phyloP scores from a whole-genome alignment of 1,140 invertebrate genomes.

The Phortica variegata region DNA sequence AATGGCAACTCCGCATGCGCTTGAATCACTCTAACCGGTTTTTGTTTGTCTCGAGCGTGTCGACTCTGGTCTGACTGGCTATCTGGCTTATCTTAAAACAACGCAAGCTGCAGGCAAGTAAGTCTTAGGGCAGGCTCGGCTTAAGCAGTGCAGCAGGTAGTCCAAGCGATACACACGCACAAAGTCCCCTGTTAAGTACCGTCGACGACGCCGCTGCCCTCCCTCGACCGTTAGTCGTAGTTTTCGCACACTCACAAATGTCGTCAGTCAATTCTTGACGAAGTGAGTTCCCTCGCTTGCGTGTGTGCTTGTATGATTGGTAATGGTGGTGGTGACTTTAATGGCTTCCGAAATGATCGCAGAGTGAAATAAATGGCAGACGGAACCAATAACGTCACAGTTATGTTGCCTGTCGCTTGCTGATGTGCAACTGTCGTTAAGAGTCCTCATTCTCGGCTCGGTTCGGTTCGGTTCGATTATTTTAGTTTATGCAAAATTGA shows the following conservation, averaged over 20 bases:
- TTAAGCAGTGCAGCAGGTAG: slow-evolving; percentile 20
- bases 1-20: slow-evolving; percentile 9
- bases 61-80: too few relatives aligned
- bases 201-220: background rate
- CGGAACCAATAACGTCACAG: slow-evolving; percentile 56
- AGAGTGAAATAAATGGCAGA: slow-evolving; percentile 56
- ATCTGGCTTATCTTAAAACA: slow-evolving; percentile 32
- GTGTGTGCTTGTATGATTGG: slow-evolving; percentile 17
- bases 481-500: too few relatives aligned
- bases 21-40: slow-evolving; percentile 35
- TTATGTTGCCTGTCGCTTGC: too few relatives aligned
- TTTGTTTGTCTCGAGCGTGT: too few relatives aligned
- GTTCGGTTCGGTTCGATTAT: too few relatives aligned
- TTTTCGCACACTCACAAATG: too few relatives aligned
- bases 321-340: slow-evolving; percentile 45
- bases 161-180: slow-evolving; percentile 21
- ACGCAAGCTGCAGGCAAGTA: slow-evolving; percentile 3
- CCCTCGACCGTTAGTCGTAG: too few relatives aligned
- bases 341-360: slow-evolving; percentile 57
- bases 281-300: too few relatives aligned
- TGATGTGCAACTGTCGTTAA: too few relatives aligned
- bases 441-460: too few relatives aligned
- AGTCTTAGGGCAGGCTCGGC: background rate
- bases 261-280: slow-evolving; percentile 1
- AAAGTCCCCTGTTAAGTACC: slow-evolving; percentile 23